These are phyloP conservation scores for Catharus minimus DNA, from an alignment of 2,113 vertebrate species.

Conservation along the genomic window DNA sequence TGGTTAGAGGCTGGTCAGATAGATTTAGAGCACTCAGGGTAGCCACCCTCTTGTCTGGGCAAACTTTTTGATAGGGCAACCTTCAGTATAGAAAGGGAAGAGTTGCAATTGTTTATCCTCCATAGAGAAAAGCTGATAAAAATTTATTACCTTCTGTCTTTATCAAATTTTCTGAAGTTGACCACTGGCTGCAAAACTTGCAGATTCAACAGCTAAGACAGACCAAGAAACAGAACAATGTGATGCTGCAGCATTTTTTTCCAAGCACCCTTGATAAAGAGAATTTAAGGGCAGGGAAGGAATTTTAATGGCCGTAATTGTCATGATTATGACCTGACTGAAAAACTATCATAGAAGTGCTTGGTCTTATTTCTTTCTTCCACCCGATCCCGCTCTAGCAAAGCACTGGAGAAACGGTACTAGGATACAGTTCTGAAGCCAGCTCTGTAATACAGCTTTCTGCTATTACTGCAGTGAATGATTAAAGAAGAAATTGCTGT, in stretches of 20 bases:
- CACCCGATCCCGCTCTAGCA: neutral
- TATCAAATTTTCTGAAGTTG: neutral
- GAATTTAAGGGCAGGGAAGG: neutral
- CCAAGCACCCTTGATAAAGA: neutral
- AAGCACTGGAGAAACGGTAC: neutral
- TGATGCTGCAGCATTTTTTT: neutral
- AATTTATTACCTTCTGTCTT: neutral
- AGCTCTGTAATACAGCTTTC: neutral
- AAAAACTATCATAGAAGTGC: neutral
- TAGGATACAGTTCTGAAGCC: neutral
- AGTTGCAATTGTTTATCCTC: neutral
- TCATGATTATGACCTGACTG: neutral
- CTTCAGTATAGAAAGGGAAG: neutral
- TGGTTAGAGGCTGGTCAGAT: neutral
- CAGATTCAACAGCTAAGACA: neutral
- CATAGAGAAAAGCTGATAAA: neutral
- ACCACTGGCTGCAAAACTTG: neutral
- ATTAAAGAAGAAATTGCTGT: conserved; percentile 16
- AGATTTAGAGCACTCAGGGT: neutral
- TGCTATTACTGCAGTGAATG: neutral
- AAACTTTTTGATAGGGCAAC: neutral
- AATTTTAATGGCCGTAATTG: neutral
- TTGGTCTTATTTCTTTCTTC: neutral
- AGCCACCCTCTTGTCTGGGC: neutral
- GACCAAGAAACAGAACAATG: neutral